A percentile compares a stretch with the other conserved stretches of the same genome.
Evolutionary conservation across 2,797 vertebrate genomes (phyloP).

Genomic region (Lacerta viridis): DNA sequence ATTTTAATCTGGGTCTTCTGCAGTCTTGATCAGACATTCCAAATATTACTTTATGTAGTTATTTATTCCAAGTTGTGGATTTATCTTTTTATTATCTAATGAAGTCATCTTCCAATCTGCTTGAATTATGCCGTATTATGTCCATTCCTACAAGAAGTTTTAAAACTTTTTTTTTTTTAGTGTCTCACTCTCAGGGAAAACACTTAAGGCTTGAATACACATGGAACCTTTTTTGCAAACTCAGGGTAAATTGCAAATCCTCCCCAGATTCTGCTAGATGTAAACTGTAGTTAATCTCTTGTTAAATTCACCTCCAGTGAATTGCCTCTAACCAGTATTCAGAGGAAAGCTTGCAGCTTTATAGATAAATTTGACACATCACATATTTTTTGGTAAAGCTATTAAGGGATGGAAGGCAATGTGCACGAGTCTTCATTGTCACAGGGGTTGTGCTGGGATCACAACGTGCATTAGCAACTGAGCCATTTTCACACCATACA

Average conservation of each 20-base stretch:
- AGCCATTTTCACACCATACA: no score
- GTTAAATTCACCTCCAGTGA: neutral
- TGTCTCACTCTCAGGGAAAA: neutral
- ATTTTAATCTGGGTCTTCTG: neutral
- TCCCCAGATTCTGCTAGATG: neutral
- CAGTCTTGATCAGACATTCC: neutral
- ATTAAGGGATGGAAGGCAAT: slow-evolving; percentile 2
- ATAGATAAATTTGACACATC: neutral
- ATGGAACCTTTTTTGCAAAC: neutral
- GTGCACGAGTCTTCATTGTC: neutral
- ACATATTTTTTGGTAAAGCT: neutral
- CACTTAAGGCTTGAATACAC: neutral
- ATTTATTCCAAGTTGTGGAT: neutral
- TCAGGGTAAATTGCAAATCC: neutral
- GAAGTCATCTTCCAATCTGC: slow-evolving; percentile 37
- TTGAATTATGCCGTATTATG: neutral
- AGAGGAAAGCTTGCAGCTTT: neutral
- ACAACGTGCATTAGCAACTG: neutral
- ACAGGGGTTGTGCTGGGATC: slow-evolving; percentile 8
- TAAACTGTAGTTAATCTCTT: slow-evolving; percentile 5
- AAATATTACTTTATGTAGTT: slow-evolving; percentile 17
- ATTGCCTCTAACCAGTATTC: neutral
- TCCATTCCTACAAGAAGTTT: neutral
- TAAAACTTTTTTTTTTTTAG: neutral
- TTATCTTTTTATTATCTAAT: slow-evolving; percentile 27